Evolutionary conservation across 2,888 invertebrate species (phyloP).

Genomic region (Pristionchus arcanus): DNA sequence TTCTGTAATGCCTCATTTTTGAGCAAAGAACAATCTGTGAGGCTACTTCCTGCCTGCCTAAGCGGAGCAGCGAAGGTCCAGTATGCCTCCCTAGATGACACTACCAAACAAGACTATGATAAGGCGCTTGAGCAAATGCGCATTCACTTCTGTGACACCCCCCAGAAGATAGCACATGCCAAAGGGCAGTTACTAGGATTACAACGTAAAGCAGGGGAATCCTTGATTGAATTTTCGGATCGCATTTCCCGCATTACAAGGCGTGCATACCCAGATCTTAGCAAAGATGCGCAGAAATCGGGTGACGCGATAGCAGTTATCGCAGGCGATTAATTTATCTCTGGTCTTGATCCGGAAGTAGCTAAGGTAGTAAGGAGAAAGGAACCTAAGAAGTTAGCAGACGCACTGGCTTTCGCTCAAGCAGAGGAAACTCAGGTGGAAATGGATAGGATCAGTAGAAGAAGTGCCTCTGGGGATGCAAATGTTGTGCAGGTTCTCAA

Average conservation of each 20-base stretch:
- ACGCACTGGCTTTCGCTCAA: background rate
- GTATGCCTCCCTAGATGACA: background rate
- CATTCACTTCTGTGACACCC: background rate
- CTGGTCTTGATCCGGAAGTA: background rate
- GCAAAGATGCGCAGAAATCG: background rate
- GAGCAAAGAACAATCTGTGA: background rate
- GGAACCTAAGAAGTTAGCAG: background rate
- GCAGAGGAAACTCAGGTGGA: background rate
- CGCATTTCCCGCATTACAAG: background rate
- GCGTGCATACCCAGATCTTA: background rate
- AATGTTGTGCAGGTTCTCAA: background rate
- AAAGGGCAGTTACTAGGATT: background rate
- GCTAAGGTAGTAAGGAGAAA: background rate
- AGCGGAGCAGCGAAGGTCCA: background rate
- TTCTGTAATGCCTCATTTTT: background rate
- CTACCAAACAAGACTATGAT: background rate
- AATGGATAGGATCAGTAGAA: background rate
- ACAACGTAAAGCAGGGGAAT: background rate
- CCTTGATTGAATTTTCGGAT: background rate
- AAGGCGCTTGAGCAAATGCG: background rate
- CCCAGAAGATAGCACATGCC: background rate
- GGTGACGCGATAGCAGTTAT: background rate
- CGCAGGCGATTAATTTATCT: background rate
- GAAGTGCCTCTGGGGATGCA: background rate
- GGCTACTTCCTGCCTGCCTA: background rate